A percentile compares a stretch with the other conserved stretches of the same genome.
Conservation (phyloP, 1,140 invertebrate species). For the Sycophaga agraensis region DNA sequence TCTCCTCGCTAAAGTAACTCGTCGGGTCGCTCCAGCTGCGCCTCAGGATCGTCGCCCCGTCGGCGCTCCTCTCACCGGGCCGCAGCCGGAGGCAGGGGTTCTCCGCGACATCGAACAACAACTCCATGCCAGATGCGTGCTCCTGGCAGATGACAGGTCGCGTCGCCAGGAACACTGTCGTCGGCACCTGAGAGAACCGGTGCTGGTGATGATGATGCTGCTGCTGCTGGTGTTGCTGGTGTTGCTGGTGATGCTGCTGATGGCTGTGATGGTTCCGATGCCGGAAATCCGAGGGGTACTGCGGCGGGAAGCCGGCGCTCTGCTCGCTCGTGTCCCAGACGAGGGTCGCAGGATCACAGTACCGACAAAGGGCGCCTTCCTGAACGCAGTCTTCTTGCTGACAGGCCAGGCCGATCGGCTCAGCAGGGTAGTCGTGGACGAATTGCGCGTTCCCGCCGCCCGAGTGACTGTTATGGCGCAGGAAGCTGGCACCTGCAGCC, state of each 20-base stretch:
- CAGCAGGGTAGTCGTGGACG: conserved; percentile 48
- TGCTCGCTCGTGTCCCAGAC: conserved; percentile 71
- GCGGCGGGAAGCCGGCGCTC: conserved; percentile 56
- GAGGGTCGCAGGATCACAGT: conserved; percentile 74
- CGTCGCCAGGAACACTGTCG: conserved; percentile 43
- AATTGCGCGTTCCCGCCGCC: conserved; percentile 36
- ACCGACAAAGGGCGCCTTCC: conserved; percentile 70
- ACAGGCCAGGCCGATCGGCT: conserved; percentile 42
- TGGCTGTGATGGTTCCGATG: too few relatives aligned
- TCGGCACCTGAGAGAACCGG: conserved; percentile 20
- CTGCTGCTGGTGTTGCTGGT: too few relatives aligned
- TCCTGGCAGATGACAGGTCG: conserved; percentile 39
- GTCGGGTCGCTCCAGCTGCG: conserved; percentile 67
- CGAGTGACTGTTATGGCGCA: conserved; percentile 19
- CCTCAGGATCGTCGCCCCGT: conserved; percentile 54
- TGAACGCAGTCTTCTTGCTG: conserved; percentile 36
- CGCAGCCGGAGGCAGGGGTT: conserved; percentile 20
- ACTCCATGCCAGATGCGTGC: conserved; percentile 28
- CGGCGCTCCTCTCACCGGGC: background rate
- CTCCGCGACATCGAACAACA: conserved; percentile 27
- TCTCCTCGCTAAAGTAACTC: conserved; percentile 46
- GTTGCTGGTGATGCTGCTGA: conserved; percentile 10
- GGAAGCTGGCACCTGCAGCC: conserved; percentile 26
- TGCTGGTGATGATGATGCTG: conserved; percentile 30
- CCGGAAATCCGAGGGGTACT: conserved; percentile 33